Percentiles rank a stretch among this genome's conserved stretches.
Conservation (phyloP, 2,797 vertebrate species). For the Anas flavirostris region DNA sequence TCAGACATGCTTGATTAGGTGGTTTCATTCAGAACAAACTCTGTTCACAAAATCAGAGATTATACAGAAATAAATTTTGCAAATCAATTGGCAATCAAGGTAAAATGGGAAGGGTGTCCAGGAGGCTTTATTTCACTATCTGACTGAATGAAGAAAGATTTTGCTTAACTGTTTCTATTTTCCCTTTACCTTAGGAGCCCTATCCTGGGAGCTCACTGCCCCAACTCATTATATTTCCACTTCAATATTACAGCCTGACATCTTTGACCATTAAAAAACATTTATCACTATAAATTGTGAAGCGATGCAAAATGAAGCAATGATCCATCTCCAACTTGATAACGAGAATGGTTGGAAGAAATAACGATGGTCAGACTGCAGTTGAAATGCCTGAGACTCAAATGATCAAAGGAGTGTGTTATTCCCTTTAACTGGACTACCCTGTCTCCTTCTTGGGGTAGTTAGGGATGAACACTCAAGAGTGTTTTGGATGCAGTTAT, state of each 20-base stretch:
- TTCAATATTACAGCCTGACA: slow-evolving; percentile 6
- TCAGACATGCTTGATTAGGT: not conserved
- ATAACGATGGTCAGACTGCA: not conserved
- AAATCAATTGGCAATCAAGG: not conserved
- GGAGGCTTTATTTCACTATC: not conserved
- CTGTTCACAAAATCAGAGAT: not conserved
- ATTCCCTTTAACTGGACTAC: not conserved
- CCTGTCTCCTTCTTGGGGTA: not conserved
- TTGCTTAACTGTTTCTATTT: not conserved
- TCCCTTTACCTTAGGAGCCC: not conserved
- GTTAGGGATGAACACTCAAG: not conserved
- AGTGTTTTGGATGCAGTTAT: not conserved
- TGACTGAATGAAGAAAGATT: not conserved
- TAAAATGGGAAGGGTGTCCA: not conserved
- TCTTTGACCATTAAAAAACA: slow-evolving; percentile 39
- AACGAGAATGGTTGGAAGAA: not conserved
- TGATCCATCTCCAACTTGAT: slow-evolving; percentile 32
- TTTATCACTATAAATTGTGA: slow-evolving; percentile 51
- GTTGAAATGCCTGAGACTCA: not conserved
- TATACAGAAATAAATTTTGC: not conserved
- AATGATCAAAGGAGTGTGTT: not conserved
- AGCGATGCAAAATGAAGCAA: slow-evolving; percentile 32
- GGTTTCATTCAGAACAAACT: not conserved
- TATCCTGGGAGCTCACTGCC: not conserved
- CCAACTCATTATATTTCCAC: not conserved